Percentiles rank a stretch among this genome's conserved stretches.
phyloP scores from a whole-genome alignment of 2,113 vertebrate genomes.

The Hyaena hyaena region DNA sequence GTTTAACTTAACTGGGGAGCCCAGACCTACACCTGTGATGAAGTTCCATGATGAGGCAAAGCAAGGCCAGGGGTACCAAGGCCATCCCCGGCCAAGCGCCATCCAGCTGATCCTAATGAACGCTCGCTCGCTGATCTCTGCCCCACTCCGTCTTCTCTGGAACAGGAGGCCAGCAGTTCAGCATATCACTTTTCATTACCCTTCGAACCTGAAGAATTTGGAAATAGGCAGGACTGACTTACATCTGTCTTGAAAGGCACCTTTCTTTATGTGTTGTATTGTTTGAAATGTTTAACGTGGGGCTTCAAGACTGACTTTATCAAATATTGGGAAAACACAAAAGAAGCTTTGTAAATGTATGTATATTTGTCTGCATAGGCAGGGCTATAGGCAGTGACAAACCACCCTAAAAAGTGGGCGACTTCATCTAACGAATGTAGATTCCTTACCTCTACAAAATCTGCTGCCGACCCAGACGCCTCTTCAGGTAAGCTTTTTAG shows the following conservation, averaged over 20 bases:
- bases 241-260: neutral
- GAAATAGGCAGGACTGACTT: neutral
- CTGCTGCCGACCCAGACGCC: neutral
- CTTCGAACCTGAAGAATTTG: neutral
- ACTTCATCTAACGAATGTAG: neutral
- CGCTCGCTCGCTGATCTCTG: neutral
- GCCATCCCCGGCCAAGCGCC: neutral
- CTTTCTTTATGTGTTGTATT: neutral
- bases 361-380: neutral
- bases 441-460: conserved; percentile 1
- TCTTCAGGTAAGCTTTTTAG: neutral
- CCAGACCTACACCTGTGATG: neutral
- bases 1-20: neutral
- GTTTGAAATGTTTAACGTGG: neutral
- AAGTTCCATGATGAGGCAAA: neutral
- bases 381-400: neutral
- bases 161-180: neutral
- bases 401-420: neutral
- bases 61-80: neutral
- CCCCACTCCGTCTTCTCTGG: neutral
- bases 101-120: neutral
- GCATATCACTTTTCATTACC: neutral
- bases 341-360: neutral
- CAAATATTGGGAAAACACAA: neutral
- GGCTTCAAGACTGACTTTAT: neutral